Conservation (phyloP, 2,888 invertebrate species). For the Leptopilina drosophilae region DNA sequence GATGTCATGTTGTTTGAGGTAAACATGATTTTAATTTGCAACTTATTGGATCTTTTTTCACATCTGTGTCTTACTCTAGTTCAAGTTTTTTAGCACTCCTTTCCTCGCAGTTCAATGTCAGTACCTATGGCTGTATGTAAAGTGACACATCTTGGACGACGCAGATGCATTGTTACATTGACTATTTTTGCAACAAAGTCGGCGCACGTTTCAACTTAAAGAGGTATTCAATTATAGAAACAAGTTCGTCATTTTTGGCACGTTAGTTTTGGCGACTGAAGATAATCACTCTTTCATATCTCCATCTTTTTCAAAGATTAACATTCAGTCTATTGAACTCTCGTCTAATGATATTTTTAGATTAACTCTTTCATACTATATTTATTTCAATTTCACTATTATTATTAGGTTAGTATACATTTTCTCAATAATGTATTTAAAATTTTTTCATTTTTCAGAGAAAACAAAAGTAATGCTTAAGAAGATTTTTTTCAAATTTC, state of each 20-base stretch:
- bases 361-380: background rate
- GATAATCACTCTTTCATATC: background rate
- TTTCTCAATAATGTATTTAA: too few species aligned
- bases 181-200: slow-evolving; percentile 21
- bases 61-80: slow-evolving; percentile 8
- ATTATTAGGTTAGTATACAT: background rate
- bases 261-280: background rate
- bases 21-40: background rate
- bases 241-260: background rate
- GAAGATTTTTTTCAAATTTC: too few species aligned
- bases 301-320: slow-evolving; percentile 1
- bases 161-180: background rate
- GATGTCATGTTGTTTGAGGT: background rate
- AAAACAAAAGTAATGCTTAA: too few species aligned
- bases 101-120: slow-evolving; percentile 24
- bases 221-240: background rate
- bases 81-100: slow-evolving; percentile 2
- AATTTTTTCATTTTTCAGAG: too few species aligned
- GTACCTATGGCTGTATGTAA: background rate
- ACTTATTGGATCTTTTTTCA: background rate
- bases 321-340: slow-evolving; percentile 12
- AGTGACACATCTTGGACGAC: background rate
- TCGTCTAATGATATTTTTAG: background rate
- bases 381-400: background rate
- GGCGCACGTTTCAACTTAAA: background rate